Percentiles rank a stretch among this genome's conserved stretches.
Conservation (phyloP, 2,888 invertebrate genomes). For the Drosophila birchii region DNA sequence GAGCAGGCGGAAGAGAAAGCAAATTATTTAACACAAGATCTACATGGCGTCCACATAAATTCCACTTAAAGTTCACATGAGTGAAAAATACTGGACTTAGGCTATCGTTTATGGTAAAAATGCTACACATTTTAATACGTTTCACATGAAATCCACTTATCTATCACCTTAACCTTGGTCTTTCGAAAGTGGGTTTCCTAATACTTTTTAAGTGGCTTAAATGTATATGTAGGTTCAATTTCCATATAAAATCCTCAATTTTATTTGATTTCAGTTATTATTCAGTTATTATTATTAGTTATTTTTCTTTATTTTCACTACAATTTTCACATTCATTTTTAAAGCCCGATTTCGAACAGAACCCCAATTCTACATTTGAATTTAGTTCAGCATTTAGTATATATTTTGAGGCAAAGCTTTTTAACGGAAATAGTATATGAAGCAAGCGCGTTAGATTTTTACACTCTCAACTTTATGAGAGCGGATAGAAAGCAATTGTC, state of each 20-base stretch:
- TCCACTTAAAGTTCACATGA: not conserved
- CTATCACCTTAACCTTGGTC: not conserved
- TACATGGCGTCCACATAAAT: not conserved
- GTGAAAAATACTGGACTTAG: rapidly evolving
- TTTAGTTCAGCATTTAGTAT: not conserved
- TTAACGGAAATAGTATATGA: too few species aligned
- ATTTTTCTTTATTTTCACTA: not conserved
- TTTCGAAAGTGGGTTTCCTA: not conserved
- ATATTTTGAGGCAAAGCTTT: too few species aligned
- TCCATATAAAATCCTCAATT: not conserved
- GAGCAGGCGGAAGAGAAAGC: too few species aligned
- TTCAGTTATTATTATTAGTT: too few species aligned
- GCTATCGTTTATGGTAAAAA: not conserved
- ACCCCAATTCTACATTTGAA: not conserved
- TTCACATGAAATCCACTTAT: not conserved
- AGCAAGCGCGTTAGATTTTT: too few species aligned
- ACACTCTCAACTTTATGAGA: too few species aligned
- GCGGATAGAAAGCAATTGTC: too few species aligned
- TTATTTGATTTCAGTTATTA: too few species aligned
- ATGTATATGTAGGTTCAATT: too few species aligned
- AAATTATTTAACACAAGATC: not conserved
- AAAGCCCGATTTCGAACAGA: not conserved
- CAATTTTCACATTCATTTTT: not conserved
- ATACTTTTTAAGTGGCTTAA: not conserved
- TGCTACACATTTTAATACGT: not conserved